A percentile compares a stretch with the other conserved stretches of the same genome.
Evolutionary conservation across 2,888 invertebrate species (phyloP).

Genomic region (Heliconius ismenius): DNA sequence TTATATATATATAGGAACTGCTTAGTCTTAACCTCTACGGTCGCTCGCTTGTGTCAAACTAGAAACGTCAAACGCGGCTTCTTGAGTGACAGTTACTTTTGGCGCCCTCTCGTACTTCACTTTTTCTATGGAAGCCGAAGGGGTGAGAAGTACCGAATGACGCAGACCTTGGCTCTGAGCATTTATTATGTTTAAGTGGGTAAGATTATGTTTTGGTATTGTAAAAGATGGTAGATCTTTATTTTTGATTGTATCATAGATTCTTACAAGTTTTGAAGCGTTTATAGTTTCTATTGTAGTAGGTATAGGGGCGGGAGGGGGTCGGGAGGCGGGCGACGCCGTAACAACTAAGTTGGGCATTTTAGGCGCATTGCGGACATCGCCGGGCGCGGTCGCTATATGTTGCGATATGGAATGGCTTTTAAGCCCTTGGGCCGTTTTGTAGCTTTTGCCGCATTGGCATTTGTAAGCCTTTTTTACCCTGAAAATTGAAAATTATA

Average conservation of each 20-base stretch:
- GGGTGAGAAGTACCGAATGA: slow-evolving; percentile 73
- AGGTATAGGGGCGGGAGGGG: slow-evolving; percentile 49
- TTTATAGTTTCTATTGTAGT: slow-evolving; percentile 59
- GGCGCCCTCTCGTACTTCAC: slow-evolving; percentile 60
- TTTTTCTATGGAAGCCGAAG: slow-evolving; percentile 56
- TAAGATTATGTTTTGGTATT: slow-evolving; percentile 69
- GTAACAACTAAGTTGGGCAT: slow-evolving; percentile 71
- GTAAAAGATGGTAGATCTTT: slow-evolving; percentile 70
- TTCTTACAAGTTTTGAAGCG: slow-evolving; percentile 69
- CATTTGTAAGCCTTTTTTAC: slow-evolving; percentile 91
- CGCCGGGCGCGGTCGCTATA: slow-evolving; percentile 49
- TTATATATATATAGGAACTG: slow-evolving; percentile 44
- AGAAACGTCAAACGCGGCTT: slow-evolving; percentile 54
- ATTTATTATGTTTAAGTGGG: slow-evolving; percentile 59
- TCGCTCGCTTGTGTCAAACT: slow-evolving; percentile 42
- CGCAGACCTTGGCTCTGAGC: slow-evolving; percentile 50
- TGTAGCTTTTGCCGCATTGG: slow-evolving; percentile 93
- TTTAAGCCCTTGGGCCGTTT: slow-evolving; percentile 89
- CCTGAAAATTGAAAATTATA: slow-evolving; percentile 70
- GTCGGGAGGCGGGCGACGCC: slow-evolving; percentile 63
- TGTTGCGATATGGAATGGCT: slow-evolving; percentile 83
- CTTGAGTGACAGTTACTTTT: slow-evolving; percentile 61
- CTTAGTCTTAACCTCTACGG: slow-evolving; percentile 47
- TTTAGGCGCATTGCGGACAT: slow-evolving; percentile 49
- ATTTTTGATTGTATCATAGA: slow-evolving; percentile 70